Base-by-base conservation (phyloP, 1,140 invertebrate species). In the Pristionchus pacificus region DNA sequence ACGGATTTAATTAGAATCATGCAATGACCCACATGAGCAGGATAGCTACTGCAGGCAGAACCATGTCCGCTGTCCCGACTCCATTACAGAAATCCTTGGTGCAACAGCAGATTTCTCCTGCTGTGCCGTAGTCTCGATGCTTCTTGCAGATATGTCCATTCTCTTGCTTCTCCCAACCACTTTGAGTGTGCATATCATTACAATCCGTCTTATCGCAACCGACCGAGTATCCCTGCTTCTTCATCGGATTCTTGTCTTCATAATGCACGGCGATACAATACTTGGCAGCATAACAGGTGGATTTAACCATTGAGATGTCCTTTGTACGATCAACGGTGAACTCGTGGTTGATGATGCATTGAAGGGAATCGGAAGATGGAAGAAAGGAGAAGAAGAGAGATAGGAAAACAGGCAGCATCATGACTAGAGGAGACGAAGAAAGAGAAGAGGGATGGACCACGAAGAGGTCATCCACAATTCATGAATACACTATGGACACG, bases 191-290 rank as follows among this genome's bases (percentile, higher is more conserved):
- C 28, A 70, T 61, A n/a, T 65, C 68, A 30, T 49, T 38, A 29
- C 73, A 74, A 27, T 74, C 73, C 2, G 63, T 66, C 38, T 70
- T 72, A n/a, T 74, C 73, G 61, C 73, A 74, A 71, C 73, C 73
- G 33, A 59, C 59, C 6, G 68, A 71, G 57, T 66, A 68, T 29
- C 73, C 73, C 30, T 74, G 71, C n/a, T 74, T 74, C 38, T 71
- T 67, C 15, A 49, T 60, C 14, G 19, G 13, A 29, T 71, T 57
- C 0, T 38, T 30, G 58, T 74, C 73, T 33, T 61, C 65, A 67
- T 30, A 60, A 60, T 27, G 3, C 60, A 60, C 60, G 6, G 3
- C 3, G 60, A 25, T 24, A 60, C n/a, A 60, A 13, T 60, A 60
- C 60, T 60, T 60, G n/a, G 28, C 27, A 10, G 73, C 65, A 30